phyloP scores from a whole-genome alignment of 92 coral and sea anemone genomes.

The Meandrina meandrites region DNA sequence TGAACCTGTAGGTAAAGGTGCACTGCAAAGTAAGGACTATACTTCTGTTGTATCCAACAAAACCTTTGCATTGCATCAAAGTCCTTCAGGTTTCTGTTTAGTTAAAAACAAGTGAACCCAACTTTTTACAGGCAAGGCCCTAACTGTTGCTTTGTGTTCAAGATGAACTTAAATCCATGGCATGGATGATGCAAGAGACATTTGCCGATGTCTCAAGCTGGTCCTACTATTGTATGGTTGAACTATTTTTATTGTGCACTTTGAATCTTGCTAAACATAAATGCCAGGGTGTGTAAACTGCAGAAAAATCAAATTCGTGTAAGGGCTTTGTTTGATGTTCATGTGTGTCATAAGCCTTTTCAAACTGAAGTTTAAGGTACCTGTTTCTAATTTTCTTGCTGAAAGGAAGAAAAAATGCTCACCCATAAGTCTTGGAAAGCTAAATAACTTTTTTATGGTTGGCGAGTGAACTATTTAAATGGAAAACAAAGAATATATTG shows the following conservation, averaged over 20 bases:
- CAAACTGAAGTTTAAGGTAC: too few species aligned
- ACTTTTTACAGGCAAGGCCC: not conserved
- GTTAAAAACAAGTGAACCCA: not conserved
- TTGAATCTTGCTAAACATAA: not conserved
- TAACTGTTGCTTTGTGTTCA: not conserved
- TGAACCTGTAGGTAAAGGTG: not conserved
- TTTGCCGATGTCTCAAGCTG: not conserved
- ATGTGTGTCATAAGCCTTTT: not conserved
- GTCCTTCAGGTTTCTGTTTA: not conserved
- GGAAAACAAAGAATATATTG: conserved; percentile 23
- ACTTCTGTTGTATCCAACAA: not conserved
- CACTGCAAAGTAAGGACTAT: not conserved
- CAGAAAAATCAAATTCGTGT: not conserved
- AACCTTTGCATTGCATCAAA: not conserved
- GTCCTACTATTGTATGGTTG: not conserved
- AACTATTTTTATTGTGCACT: not conserved
- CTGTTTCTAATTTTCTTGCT: too few species aligned
- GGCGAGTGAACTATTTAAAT: conserved; percentile 21
- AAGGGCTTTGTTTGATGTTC: not conserved
- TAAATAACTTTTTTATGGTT: not conserved
- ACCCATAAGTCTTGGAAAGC: not conserved
- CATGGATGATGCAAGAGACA: not conserved
- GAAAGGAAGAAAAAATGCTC: not conserved
- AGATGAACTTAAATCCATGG: not conserved
- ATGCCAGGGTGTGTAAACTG: not conserved